Percentiles rank a stretch among this genome's conserved stretches.
These are phyloP conservation scores for Drosophila koepferae DNA, from an alignment of 2,888 invertebrate species.

Conservation along the genomic window DNA sequence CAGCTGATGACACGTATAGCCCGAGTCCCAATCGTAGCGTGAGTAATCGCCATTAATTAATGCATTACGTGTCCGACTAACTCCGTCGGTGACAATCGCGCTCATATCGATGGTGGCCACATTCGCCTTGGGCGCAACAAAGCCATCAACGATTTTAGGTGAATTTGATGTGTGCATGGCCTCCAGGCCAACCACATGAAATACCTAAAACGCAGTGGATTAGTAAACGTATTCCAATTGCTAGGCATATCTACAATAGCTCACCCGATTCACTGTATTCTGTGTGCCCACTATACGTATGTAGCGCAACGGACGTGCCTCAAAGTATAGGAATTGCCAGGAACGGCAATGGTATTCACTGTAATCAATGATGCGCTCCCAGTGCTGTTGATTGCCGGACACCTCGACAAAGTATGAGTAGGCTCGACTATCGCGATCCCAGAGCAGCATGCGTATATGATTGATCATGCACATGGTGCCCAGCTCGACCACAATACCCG, in stretches of 20 bases:
- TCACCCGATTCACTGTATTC: conserved; percentile 96
- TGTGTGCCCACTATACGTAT: conserved; percentile 94
- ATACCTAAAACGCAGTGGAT: conserved; percentile 86
- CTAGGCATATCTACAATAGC: neutral
- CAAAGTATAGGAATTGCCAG: conserved; percentile 98
- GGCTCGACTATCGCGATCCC: conserved; percentile 95
- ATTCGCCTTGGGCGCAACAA: conserved; percentile 93
- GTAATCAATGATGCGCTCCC: conserved; percentile 97
- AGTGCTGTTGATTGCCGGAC: conserved; percentile 97
- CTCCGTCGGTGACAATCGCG: conserved; percentile 98
- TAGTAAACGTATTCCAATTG: neutral
- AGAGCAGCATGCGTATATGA: conserved; percentile 95
- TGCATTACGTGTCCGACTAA: conserved; percentile 96
- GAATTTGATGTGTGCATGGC: conserved; percentile 92
- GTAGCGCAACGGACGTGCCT: conserved; percentile 93
- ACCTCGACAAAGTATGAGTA: conserved; percentile 88
- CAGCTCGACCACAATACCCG: conserved; percentile 94
- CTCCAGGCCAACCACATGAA: conserved; percentile 97
- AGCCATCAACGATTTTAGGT: conserved; percentile 91
- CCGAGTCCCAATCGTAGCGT: conserved; percentile 99
- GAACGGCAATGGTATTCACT: conserved; percentile 96
- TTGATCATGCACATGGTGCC: conserved; percentile 95
- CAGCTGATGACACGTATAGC: conserved; percentile 98
- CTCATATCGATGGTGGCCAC: conserved; percentile 96
- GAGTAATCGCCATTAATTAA: conserved; percentile 97